Evolutionary conservation across 2,113 vertebrate genomes (phyloP), one percentile per base, ranked within the genome.

Genomic region (Onychostoma macrolepis): DNA sequence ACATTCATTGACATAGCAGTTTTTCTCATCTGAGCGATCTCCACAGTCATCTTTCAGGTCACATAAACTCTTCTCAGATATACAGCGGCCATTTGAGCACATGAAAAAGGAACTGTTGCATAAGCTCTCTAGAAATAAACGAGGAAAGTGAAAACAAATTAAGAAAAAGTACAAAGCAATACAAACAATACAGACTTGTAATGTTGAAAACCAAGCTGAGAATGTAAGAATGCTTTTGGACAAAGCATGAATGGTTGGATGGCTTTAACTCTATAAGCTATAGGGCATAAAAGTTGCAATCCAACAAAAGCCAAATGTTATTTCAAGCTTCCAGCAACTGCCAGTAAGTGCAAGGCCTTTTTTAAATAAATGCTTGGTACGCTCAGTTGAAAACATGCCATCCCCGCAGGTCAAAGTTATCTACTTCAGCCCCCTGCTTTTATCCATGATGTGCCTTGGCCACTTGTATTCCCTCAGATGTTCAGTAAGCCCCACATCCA

Each of bases 21-120:
- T 97, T 89, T 93, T 96, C 90, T 99, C 98, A 93, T 99, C 98
- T 19, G 98, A 98, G 28, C 94, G 95, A 92, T 99, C 98, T 0
- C 95, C 97, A 80, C 98, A 99, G 88, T 99, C 97, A 87, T 99
- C 96, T 87, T 94, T 96, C 79, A 90, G 94, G 90, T 99, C 96
- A 89, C 98, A 99, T 28, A 99, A 94, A 89, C 91, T 91, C 3
- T 93, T 94, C 72, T 95, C 94, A 67, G 96, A 94, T 88, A 99
- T 96, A 92, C 98, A 99, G 90, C 96, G 97, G 33, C 98, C 97
- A 90, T 97, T 99, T 94, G 97, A 97, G 91, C 98, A 99, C 96
- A 99, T 97, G 94, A 98, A 99, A 95, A 98, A 99, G 90, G 98
- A 99, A 91, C 95, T 96, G 84, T 98, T 99, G 96, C 98, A 99